Base-by-base conservation (phyloP, 1,140 invertebrate genomes). In the Thaumatotibia leucotreta region DNA sequence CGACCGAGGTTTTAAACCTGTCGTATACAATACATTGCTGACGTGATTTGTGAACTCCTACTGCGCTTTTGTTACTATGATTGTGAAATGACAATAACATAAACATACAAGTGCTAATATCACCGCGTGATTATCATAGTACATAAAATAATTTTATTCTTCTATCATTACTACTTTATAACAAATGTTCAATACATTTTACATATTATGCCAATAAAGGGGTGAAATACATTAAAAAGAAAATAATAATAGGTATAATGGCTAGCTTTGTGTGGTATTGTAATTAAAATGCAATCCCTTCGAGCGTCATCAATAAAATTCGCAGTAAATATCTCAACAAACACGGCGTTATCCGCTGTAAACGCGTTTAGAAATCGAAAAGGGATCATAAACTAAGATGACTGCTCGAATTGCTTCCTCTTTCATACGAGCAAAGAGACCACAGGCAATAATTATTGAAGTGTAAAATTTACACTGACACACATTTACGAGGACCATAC, bases 391-490 rank as follows among this genome's bases (percentile, higher is more conserved):
- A 84, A 86, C 77, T 75, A 73, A 73, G 73, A 83, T 74, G 72
- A 71, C 66, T 70, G 79, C 33, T 71, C 63, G 64, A 69, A 73
- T 76, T 64, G 72, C 72, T 82, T 82, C 80, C 79, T 78, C 75
- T 75, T 80, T 73, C 66, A 76, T 71, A 72, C 66, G 64, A 61
- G 66, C 35, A 52, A 67, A 72, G 72, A 73, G 67, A 72, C 49
- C 76, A 65, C 70, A 63, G 63, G 70, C 58, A 61, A 71, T 80
- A 83, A 85, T 83, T 80, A 87, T 74, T 73, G 72, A 80, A 67
- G 75, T 80, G 77, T 84, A 76, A 84, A 82, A 84, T 83, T 79
- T 81, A 80, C 76, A 78, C 74, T 75, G 81, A 83, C 79, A 84
- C 66, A 75, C 73, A 72, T 83, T 82, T 77, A 83, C 75, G 67